phyloP scores from a whole-genome alignment of 1,140 invertebrate genomes.

The Daktulosphaira vitifoliae region DNA sequence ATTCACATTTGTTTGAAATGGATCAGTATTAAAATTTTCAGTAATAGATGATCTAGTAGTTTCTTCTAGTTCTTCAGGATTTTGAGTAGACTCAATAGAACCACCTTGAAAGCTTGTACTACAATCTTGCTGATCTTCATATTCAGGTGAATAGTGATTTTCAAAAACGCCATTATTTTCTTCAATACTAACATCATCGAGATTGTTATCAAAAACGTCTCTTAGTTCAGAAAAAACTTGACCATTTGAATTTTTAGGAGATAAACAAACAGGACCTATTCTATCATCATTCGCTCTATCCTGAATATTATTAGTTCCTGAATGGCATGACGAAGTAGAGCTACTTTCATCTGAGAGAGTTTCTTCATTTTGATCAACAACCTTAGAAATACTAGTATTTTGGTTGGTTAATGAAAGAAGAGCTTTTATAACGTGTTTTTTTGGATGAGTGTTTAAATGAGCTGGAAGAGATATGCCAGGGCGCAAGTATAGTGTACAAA shows the following conservation, averaged over 20 bases:
- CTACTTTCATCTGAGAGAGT: slow-evolving; percentile 12
- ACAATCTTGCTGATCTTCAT: not conserved
- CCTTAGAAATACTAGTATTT: not conserved
- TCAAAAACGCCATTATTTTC: slow-evolving; percentile 3
- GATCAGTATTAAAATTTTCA: slow-evolving; percentile 1
- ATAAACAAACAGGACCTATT: slow-evolving; percentile 4
- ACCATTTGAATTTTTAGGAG: slow-evolving; percentile 7
- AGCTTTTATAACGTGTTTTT: slow-evolving; percentile 77
- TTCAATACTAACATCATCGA: slow-evolving; percentile 1
- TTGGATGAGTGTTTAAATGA: slow-evolving; percentile 73
- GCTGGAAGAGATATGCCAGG: slow-evolving; percentile 68
- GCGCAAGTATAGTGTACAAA: slow-evolving; percentile 69
- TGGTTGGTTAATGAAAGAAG: slow-evolving; percentile 47
- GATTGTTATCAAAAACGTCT: not conserved
- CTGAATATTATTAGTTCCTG: not conserved
- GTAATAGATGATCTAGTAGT: not conserved
- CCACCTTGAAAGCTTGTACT: not conserved
- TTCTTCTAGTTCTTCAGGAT: not conserved
- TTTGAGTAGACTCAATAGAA: slow-evolving; percentile 9
- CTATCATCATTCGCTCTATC: not conserved
- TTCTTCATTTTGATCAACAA: not conserved
- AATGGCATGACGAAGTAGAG: not conserved
- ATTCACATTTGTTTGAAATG: slow-evolving; percentile 16
- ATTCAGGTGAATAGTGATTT: slow-evolving; percentile 10
- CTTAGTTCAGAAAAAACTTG: slow-evolving; percentile 16